phyloP scores from a whole-genome alignment of 92 coral and sea anemone genomes.

The Actinostola sp. region DNA sequence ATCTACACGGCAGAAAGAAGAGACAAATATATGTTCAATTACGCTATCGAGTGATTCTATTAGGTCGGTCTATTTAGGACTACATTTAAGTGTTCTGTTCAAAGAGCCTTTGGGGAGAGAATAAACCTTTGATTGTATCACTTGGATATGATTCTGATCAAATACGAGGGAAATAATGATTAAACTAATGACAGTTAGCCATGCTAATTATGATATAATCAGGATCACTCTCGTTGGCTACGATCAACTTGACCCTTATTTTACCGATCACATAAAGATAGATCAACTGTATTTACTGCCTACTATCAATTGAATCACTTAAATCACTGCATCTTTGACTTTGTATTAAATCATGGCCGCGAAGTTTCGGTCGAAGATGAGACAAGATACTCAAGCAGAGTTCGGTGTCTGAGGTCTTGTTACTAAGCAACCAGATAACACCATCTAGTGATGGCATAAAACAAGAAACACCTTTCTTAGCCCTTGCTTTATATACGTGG shows the following conservation, averaged over 20 bases:
- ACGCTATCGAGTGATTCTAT: too few species aligned
- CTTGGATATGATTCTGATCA: not conserved
- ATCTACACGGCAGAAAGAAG: too few species aligned
- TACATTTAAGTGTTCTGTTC: not conserved
- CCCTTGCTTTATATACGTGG: too few species aligned
- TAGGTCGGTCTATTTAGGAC: not conserved
- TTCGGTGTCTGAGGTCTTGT: too few species aligned
- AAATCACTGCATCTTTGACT: not conserved
- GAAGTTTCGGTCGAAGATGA: too few species aligned
- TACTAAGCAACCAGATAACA: too few species aligned
- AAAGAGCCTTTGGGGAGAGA: not conserved
- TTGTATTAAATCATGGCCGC: not conserved
- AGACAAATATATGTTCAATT: too few species aligned
- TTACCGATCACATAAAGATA: not conserved
- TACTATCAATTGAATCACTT: not conserved
- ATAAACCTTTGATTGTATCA: not conserved
- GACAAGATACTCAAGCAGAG: too few species aligned
- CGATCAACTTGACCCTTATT: conserved; percentile 15
- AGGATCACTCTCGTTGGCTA: not conserved
- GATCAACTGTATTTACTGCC: not conserved
- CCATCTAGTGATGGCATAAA: too few species aligned
- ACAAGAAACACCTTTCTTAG: too few species aligned
- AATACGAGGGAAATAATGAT: not conserved
- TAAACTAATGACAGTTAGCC: not conserved
- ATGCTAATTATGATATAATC: not conserved